Percentiles rank a stretch among this genome's conserved stretches.
Evolutionary conservation across 92 coral and sea anemone genomes (phyloP).

Genomic region (Palythoa caribaeorum): DNA sequence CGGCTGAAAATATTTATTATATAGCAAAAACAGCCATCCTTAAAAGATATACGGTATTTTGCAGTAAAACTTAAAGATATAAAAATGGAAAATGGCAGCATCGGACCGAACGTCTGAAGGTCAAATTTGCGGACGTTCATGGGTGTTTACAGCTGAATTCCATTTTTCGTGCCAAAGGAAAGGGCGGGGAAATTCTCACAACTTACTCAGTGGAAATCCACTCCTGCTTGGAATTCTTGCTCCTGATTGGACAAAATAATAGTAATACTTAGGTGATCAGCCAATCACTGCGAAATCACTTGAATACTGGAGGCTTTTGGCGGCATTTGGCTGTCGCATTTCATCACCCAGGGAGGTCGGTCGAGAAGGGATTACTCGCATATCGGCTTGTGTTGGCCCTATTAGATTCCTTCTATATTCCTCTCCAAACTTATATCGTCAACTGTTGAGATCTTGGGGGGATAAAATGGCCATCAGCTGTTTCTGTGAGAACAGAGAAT

Average conservation of each 20-base stretch:
- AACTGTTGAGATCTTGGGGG: constrained; percentile 32
- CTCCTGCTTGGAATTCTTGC: constrained; percentile 62
- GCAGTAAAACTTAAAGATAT: not conserved
- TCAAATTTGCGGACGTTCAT: constrained; percentile 29
- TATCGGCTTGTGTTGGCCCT: constrained; percentile 40
- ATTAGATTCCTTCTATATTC: constrained; percentile 37
- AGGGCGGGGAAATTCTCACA: constrained; percentile 69
- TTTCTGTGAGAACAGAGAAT: constrained; percentile 10
- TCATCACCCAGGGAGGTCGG: constrained; percentile 56
- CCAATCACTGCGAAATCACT: constrained; percentile 68
- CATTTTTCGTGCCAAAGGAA: constrained; percentile 61
- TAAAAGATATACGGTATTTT: not conserved
- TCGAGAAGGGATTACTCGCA: constrained; percentile 66
- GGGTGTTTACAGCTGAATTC: not conserved
- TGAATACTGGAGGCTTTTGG: constrained; percentile 16
- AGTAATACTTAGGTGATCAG: not conserved
- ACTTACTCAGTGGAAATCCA: constrained; percentile 89
- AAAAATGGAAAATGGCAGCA: not conserved
- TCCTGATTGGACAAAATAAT: constrained; percentile 68
- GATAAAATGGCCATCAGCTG: constrained; percentile 29
- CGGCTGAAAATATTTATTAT: not conserved
- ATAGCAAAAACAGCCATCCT: not conserved
- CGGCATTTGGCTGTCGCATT: constrained; percentile 56
- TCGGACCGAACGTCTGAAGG: constrained; percentile 8
- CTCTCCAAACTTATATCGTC: constrained; percentile 21